Evolutionary conservation across 2,113 vertebrate species (phyloP).

Genomic region (Otus sunia): DNA sequence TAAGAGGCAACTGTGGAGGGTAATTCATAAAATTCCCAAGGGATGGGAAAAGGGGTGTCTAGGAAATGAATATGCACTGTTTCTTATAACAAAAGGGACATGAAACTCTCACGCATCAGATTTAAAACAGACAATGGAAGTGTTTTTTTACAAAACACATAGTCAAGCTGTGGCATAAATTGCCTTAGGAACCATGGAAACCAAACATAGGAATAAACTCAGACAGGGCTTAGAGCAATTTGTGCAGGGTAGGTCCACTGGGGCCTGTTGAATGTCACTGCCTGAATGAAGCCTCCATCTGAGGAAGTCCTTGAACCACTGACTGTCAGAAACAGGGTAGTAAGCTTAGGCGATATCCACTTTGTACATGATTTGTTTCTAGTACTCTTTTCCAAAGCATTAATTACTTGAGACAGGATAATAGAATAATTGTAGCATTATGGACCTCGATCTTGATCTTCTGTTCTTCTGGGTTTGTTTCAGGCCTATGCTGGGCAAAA

Average conservation of each 20-base stretch:
- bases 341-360: neutral
- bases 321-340: neutral
- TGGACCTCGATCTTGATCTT: accelerated
- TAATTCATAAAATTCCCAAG: neutral
- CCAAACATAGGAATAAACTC: neutral
- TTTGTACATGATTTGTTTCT: neutral
- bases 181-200: neutral
- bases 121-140: neutral
- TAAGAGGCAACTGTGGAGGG: accelerated
- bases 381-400: neutral
- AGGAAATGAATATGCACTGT: neutral
- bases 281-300: neutral
- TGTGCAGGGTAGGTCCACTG: neutral
- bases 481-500: neutral
- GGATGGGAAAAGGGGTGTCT: neutral
- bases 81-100: neutral
- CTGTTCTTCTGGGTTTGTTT: neutral
- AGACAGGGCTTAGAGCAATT: neutral
- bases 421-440: neutral
- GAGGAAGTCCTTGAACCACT: neutral
- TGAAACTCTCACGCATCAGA: neutral
- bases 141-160: neutral
- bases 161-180: neutral
- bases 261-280: neutral
- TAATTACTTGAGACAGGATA: neutral